phyloP scores from a whole-genome alignment of 2,888 invertebrate genomes.

The Spodoptera exigua region DNA sequence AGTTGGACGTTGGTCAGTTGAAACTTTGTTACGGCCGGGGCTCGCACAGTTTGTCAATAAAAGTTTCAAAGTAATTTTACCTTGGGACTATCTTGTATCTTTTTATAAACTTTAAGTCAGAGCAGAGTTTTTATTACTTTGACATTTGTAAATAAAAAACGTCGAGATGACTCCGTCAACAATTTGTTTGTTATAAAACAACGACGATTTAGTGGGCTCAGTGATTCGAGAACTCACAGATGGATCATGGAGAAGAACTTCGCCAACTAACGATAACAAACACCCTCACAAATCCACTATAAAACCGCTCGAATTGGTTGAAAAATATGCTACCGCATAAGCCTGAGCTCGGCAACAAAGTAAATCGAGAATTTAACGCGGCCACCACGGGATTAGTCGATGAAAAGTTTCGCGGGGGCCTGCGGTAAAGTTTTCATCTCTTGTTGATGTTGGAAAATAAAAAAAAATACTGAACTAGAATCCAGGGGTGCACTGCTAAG shows the following conservation, averaged over 20 bases:
- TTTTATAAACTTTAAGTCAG: slow-evolving; percentile 73
- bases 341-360: slow-evolving; percentile 80
- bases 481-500: slow-evolving; percentile 65
- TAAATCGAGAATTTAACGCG: slow-evolving; percentile 85
- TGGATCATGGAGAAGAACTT: slow-evolving; percentile 62
- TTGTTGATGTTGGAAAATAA: slow-evolving; percentile 81
- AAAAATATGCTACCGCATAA: slow-evolving; percentile 85
- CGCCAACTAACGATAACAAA: slow-evolving; percentile 80
- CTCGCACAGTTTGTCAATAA: slow-evolving; percentile 80
- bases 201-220: slow-evolving; percentile 22
- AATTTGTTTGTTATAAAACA: slow-evolving; percentile 53
- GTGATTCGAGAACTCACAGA: slow-evolving; percentile 42
- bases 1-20: slow-evolving; percentile 77
- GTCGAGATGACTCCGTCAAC: slow-evolving; percentile 44
- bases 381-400: slow-evolving; percentile 82
- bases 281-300: slow-evolving; percentile 76
- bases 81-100: slow-evolving; percentile 75
- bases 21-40: slow-evolving; percentile 76
- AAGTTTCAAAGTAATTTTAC: slow-evolving; percentile 81
- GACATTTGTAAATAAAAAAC: slow-evolving; percentile 58
- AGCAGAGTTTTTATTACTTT: slow-evolving; percentile 70
- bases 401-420: slow-evolving; percentile 77
- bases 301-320: slow-evolving; percentile 76
- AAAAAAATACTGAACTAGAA: slow-evolving; percentile 69
- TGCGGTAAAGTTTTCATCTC: slow-evolving; percentile 82